Conservation (phyloP, 2,888 invertebrate species). For the Cryptocheilus praepositus region DNA sequence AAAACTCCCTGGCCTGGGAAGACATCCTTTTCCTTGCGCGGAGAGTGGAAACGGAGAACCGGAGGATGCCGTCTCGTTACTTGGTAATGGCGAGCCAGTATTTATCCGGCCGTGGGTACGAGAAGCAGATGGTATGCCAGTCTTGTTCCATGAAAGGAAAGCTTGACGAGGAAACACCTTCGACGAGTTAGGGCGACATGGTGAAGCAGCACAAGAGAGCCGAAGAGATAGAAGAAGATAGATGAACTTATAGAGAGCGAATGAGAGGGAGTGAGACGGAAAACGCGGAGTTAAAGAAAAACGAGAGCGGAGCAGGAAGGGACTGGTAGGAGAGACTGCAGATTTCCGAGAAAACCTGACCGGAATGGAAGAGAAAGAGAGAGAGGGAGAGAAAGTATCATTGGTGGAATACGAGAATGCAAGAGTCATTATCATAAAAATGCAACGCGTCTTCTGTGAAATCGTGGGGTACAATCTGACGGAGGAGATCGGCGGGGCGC, state of each 20-base stretch:
- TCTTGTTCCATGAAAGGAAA: constrained; percentile 48
- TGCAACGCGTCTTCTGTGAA: constrained; percentile 19
- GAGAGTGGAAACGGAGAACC: constrained; percentile 16
- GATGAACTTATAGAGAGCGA: too few species aligned
- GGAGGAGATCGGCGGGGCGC: too few species aligned
- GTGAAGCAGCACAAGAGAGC: background rate
- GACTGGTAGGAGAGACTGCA: background rate
- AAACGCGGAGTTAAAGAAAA: background rate
- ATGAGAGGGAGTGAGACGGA: too few species aligned
- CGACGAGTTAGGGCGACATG: constrained; percentile 14
- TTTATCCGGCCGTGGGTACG: constrained; percentile 50
- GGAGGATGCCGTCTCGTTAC: constrained; percentile 53
- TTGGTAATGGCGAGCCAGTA: constrained; percentile 58
- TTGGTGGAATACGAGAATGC: constrained; percentile 12
- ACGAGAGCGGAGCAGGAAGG: background rate
- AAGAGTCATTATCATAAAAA: constrained; percentile 47
- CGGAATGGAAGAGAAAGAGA: constrained; percentile 12
- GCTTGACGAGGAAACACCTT: constrained; percentile 5
- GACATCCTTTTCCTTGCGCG: background rate
- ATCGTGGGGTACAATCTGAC: too few species aligned
- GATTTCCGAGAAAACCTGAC: constrained; percentile 37
- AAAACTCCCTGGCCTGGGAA: background rate
- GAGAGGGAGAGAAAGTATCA: constrained; percentile 25
- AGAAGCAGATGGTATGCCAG: constrained; percentile 41
- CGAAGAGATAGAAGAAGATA: constrained; percentile 12